Percentiles rank a stretch among this genome's conserved stretches.
phyloP scores from a whole-genome alignment of 2,113 vertebrate species.

The Crotalus horridus region DNA sequence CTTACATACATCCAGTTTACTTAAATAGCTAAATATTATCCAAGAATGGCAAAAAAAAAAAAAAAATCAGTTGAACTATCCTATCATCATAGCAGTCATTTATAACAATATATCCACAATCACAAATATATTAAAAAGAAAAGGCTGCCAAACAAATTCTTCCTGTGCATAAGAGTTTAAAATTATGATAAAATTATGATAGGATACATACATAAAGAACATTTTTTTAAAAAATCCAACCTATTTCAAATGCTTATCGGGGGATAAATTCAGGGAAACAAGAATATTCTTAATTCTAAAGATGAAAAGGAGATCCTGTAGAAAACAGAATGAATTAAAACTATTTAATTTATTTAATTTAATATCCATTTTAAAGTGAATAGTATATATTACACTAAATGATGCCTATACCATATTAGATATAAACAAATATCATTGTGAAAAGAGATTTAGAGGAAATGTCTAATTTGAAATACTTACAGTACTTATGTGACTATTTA shows the following conservation, averaged over 20 bases:
- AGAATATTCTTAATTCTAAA: slow-evolving; percentile 60
- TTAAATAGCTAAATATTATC: no score
- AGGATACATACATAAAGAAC: slow-evolving; percentile 52
- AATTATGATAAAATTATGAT: slow-evolving; percentile 24
- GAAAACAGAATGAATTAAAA: slow-evolving; percentile 59
- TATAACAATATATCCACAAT: not conserved
- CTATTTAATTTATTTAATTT: slow-evolving; percentile 50
- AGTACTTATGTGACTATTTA: slow-evolving; percentile 55
- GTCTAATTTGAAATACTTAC: slow-evolving; percentile 62
- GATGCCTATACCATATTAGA: slow-evolving; percentile 61
- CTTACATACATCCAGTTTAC: no score
- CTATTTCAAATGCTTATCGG: slow-evolving; percentile 65
- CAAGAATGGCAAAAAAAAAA: no score
- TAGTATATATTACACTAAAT: slow-evolving; percentile 66
- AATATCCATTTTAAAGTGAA: slow-evolving; percentile 57
- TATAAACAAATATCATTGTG: slow-evolving; percentile 71
- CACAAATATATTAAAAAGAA: not conserved
- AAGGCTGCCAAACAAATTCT: accelerated
- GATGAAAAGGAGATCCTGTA: slow-evolving; percentile 61
- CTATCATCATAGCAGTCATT: not conserved
- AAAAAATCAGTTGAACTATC: not conserved
- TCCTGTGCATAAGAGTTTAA: slow-evolving; percentile 29
- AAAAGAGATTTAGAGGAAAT: slow-evolving; percentile 66
- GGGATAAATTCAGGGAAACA: slow-evolving; percentile 46
- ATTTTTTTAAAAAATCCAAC: slow-evolving; percentile 37